Base-by-base conservation (phyloP, 2,113 vertebrate species). In the Cacatua alba region DNA sequence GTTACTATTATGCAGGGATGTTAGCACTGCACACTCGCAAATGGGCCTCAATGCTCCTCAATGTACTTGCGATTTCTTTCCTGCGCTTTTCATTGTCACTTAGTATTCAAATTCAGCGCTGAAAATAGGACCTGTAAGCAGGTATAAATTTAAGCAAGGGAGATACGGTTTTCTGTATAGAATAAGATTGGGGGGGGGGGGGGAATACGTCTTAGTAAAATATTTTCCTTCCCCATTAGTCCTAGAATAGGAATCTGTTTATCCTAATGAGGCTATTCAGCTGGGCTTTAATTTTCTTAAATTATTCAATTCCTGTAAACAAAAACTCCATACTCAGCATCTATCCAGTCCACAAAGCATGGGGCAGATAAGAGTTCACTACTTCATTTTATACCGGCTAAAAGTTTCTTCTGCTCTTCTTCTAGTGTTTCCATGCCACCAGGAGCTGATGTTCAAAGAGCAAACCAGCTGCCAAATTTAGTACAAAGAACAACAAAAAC, bases 131-230 rank as follows among this genome's bases (percentile, higher is more conserved):
- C 33, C 72, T 31, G 2, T 24, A 41, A 33, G 12, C 8, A 71
- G 13, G 10, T 10, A 41, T 11, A 63, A 44, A 57, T 80, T n/a
- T 46, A 39, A 62, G 51, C 26, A 65, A 41, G 9, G 0, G 0
- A 67, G 65, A 65, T 31, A 39, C 0, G 0, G 2, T 26, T 67
- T 86, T 67, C 35, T 75, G 10, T 31, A 62, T 41, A 55, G 46
- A 62, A 46, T 6, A 59, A 59, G 33, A 59, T 3, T 23, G 37
- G 37, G 37, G 37, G 37, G 10, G 37, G 37, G 10, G 37, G 37
- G 37, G 37, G 10, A 37, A 37, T 37, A 39, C 17, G 57, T 23
- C 57, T 35, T 35, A 35, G 33, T 35, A 59, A 59, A 59, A 59
- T 35, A 18, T 64, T 81, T 81, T 43, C 20, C 26, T 64, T 35